phyloP scores from a whole-genome alignment of 2,113 vertebrate genomes.

The Eclectus roratus region DNA sequence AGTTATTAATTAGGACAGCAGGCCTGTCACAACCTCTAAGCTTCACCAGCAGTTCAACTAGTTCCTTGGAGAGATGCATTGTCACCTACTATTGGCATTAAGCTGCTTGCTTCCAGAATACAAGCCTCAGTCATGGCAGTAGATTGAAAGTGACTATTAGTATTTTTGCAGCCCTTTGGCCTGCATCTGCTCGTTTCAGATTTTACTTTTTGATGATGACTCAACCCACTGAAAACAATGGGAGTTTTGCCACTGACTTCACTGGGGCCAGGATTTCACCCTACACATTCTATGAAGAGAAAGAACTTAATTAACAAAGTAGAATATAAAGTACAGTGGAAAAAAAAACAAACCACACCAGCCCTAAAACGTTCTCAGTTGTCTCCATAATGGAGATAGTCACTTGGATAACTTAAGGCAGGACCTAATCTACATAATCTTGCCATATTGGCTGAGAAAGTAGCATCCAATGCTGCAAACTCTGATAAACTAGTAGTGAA shows the following conservation, averaged over 20 bases:
- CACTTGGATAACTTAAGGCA: neutral
- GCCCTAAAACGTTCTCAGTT: neutral
- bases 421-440: neutral
- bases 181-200: neutral
- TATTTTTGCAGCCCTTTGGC: neutral
- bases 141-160: constrained; percentile 5
- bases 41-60: constrained; percentile 7
- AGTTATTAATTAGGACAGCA: constrained; percentile 61
- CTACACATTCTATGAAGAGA: neutral
- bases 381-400: neutral
- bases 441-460: neutral
- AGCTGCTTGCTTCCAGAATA: constrained; percentile 27
- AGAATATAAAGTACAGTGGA: neutral
- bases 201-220: neutral
- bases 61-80: constrained; percentile 48
- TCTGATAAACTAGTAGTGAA: neutral
- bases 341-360: neutral
- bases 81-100: constrained; percentile 41
- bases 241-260: constrained; percentile 15
- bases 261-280: constrained; percentile 6
- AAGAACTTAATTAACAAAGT: neutral
- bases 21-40: constrained; percentile 63
- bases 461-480: neutral
- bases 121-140: neutral
- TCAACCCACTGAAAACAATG: neutral